Conservation (phyloP, 2,888 invertebrate genomes). For the Morpho helenor region DNA sequence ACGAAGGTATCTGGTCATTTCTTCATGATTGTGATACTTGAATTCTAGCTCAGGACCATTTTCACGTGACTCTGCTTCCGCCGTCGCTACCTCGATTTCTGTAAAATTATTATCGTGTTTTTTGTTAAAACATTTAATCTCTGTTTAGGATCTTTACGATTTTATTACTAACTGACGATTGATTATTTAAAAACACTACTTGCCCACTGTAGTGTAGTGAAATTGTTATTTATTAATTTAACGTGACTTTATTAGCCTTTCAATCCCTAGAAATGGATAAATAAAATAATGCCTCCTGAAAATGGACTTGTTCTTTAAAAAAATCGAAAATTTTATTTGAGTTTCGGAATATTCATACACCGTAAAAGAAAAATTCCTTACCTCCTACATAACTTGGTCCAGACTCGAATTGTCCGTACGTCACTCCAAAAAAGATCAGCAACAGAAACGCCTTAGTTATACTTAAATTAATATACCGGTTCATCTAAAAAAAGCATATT, state of each 20-base stretch:
- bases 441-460: constrained; percentile 40
- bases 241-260: no score
- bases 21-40: constrained; percentile 92
- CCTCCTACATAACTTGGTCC: constrained; percentile 45
- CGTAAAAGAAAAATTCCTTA: constrained; percentile 26
- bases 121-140: no score
- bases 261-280: no score
- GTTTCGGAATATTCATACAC: no score
- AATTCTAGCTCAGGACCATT: constrained; percentile 81
- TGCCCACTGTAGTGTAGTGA: no score
- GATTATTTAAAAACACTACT: no score
- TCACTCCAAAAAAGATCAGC: constrained; percentile 38
- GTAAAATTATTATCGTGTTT: constrained; percentile 6
- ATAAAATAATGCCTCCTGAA: no score
- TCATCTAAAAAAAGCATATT: constrained; percentile 43
- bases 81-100: constrained; percentile 50
- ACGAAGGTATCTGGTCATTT: constrained; percentile 89
- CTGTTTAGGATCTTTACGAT: no score
- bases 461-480: constrained; percentile 31
- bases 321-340: no score
- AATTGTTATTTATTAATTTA: no score
- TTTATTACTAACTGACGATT: no score
- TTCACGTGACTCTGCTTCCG: constrained; percentile 58
- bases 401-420: constrained; percentile 44
- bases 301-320: no score